phyloP scores from a whole-genome alignment of 2,888 invertebrate species.

The Stenichneumon culpator region DNA sequence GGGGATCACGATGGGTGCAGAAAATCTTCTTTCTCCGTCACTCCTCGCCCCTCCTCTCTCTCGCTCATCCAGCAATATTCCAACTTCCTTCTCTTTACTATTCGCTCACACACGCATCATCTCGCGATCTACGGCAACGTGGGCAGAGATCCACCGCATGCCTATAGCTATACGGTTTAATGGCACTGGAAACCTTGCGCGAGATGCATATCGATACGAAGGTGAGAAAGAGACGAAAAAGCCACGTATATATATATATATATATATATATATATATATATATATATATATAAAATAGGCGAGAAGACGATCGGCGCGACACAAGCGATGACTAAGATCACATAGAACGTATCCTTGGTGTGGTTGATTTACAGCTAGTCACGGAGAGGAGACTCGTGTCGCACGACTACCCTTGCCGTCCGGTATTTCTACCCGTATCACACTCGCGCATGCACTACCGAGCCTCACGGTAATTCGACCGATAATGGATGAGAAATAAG shows the following conservation, averaged over 20 bases:
- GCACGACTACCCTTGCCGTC: constrained; percentile 65
- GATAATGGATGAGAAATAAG: neutral
- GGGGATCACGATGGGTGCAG: constrained; percentile 42
- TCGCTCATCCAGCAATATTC: constrained; percentile 13
- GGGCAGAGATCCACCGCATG: constrained; percentile 56
- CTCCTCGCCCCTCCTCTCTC: neutral
- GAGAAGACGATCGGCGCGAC: constrained; percentile 58
- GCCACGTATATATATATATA: neutral
- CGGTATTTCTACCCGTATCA: constrained; percentile 41
- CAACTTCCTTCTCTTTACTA: constrained; percentile 57
- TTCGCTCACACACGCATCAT: constrained; percentile 41
- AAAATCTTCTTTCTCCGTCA: constrained; percentile 27
- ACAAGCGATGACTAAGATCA: constrained; percentile 70
- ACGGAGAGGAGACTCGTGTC: constrained; percentile 61
- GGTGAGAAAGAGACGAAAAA: constrained; percentile 47
- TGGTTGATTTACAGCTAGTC: constrained; percentile 82
- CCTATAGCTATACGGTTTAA: constrained; percentile 6
- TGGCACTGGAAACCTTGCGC: constrained; percentile 7
- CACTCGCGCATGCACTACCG: neutral
- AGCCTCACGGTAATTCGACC: neutral
- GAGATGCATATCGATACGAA: constrained; percentile 50
- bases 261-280: too few relatives aligned
- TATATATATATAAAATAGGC: constrained; percentile 21
- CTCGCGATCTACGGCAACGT: constrained; percentile 51
- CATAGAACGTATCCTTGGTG: constrained; percentile 67